phyloP scores from a whole-genome alignment of 2,113 vertebrate species.

The Hippocampus zosterae region DNA sequence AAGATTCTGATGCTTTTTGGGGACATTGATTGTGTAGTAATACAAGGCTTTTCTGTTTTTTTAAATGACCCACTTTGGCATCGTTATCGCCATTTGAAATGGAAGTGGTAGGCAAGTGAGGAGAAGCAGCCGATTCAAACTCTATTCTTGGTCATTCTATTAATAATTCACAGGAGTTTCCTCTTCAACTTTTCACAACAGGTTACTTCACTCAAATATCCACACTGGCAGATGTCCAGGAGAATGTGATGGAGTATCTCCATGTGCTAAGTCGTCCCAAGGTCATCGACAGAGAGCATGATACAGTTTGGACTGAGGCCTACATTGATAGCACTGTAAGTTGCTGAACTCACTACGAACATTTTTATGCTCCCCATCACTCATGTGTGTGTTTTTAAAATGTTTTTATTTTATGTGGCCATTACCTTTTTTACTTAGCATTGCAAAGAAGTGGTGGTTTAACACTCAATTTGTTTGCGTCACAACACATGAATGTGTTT shows the following conservation, averaged over 20 bases:
- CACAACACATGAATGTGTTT: constrained; percentile 22
- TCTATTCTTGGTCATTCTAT: neutral
- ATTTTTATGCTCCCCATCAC: neutral
- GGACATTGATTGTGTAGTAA: constrained; percentile 2
- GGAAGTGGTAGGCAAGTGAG: neutral
- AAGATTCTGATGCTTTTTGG: neutral
- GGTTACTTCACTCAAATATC: constrained; percentile 98
- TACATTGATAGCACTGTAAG: constrained; percentile 98
- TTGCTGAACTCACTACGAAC: constrained; percentile 30
- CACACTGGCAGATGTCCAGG: constrained; percentile 94
- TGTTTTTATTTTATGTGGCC: neutral
- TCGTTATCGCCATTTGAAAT: neutral
- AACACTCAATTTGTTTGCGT: constrained; percentile 23
- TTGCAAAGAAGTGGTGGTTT: neutral
- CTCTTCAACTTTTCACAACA: constrained; percentile 51
- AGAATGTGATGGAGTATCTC: constrained; percentile 99
- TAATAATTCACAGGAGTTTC: neutral
- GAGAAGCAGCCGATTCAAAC: neutral
- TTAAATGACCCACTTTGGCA: neutral
- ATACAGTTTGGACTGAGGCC: constrained; percentile 96
- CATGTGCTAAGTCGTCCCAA: constrained; percentile 96
- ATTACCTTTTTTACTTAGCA: constrained; percentile 6
- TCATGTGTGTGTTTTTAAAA: neutral
- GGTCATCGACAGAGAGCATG: constrained; percentile 95
- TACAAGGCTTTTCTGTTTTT: neutral